These are phyloP conservation scores for Styela clava DNA, from an alignment of 23 tunicate genomes.

Conservation along the genomic window DNA sequence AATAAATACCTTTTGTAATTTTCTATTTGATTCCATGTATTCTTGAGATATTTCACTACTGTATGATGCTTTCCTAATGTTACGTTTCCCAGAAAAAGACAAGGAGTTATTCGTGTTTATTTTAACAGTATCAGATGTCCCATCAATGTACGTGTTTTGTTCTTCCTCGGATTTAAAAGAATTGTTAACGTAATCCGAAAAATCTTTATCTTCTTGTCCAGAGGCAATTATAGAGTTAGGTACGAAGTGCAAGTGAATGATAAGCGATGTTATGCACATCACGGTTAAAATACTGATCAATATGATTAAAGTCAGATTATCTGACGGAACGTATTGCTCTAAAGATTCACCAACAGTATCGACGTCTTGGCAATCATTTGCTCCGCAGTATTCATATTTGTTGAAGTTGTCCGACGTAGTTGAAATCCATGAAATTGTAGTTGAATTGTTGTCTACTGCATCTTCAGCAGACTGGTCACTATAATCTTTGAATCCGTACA, in stretches of 20 bases:
- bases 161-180: no score
- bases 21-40: no score
- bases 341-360: not conserved
- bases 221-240: not conserved
- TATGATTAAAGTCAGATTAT: not conserved
- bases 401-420: not conserved
- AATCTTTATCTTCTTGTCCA: not conserved
- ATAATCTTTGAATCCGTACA: not conserved
- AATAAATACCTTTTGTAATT: no score
- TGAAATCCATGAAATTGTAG: not conserved
- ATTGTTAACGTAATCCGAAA: no score
- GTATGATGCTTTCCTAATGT: no score
- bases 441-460: not conserved
- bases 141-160: no score
- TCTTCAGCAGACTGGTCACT: not conserved
- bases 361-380: slow-evolving; percentile 2
- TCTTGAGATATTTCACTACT: no score
- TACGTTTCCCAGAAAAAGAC: no score
- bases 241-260: not conserved
- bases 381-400: not conserved
- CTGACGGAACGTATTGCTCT: slow-evolving; percentile 3
- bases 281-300: not conserved
- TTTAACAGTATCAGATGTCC: no score
- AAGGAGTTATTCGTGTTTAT: no score
- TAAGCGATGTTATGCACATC: not conserved